Conservation (phyloP, 2,888 invertebrate species). For the Drosophila limbata region DNA sequence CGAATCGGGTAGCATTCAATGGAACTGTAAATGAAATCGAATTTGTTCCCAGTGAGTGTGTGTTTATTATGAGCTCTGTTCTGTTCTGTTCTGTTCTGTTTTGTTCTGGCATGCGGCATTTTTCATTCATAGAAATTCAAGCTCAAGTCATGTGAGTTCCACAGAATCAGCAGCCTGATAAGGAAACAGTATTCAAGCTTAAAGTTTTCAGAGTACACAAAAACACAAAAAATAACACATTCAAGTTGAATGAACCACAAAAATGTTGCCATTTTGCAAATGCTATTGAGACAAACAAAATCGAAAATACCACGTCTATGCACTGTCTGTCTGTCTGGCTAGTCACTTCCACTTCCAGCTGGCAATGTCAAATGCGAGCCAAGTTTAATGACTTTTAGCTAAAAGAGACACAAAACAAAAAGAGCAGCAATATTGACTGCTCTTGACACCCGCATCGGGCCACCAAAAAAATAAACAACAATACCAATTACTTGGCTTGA, state of each 20-base stretch:
- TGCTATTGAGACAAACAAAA: slow-evolving; percentile 46
- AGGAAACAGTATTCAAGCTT: slow-evolving; percentile 47
- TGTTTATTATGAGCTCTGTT: slow-evolving; percentile 17
- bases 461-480: slow-evolving; percentile 17
- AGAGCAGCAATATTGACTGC: slow-evolving; percentile 53
- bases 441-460: slow-evolving; percentile 70
- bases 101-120: slow-evolving; percentile 56
- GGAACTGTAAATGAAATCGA: slow-evolving; percentile 58
- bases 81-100: slow-evolving; percentile 16
- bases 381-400: slow-evolving; percentile 69
- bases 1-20: slow-evolving; percentile 70
- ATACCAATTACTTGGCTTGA: slow-evolving; percentile 47
- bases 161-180: slow-evolving; percentile 56
- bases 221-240: slow-evolving; percentile 28
- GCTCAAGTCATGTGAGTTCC: slow-evolving; percentile 37
- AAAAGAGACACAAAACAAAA: slow-evolving; percentile 37
- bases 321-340: slow-evolving; percentile 23
- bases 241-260: slow-evolving; percentile 68
- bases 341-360: slow-evolving; percentile 55
- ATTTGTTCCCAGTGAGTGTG: slow-evolving; percentile 38
- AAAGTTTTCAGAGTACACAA: slow-evolving; percentile 16
- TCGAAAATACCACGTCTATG: slow-evolving; percentile 40
- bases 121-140: slow-evolving; percentile 72
- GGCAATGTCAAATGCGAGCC: slow-evolving; percentile 75
- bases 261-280: slow-evolving; percentile 29